A percentile compares a stretch with the other conserved stretches of the same genome.
Evolutionary conservation across 2,888 invertebrate genomes (phyloP).

Genomic region (Dicyrtomina minuta): DNA sequence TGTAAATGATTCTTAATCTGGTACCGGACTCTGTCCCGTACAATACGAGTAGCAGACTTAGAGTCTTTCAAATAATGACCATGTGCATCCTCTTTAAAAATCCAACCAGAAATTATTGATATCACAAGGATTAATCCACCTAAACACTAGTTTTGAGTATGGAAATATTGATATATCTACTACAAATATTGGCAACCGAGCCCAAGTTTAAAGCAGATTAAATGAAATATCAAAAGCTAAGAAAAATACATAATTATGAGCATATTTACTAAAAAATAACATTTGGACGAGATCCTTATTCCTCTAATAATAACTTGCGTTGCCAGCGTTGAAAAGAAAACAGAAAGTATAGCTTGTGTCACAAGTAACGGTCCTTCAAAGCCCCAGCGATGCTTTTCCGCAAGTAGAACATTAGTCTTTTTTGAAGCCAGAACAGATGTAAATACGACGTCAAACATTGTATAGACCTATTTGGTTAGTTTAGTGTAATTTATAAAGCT

Average conservation of each 20-base stretch:
- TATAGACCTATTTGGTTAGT: slow-evolving; percentile 1
- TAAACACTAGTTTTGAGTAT: slow-evolving; percentile 2
- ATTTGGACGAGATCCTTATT: neutral
- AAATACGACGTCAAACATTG: slow-evolving; percentile 8
- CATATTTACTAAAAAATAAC: slow-evolving; percentile 14
- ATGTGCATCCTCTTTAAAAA: slow-evolving; percentile 17
- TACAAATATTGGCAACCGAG: too few species aligned
- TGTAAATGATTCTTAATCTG: neutral
- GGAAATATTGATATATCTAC: too few species aligned
- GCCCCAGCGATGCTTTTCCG: slow-evolving; percentile 7
- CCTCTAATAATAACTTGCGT: slow-evolving; percentile 11
- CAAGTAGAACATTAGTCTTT: neutral
- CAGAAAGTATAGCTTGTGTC: neutral
- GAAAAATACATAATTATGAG: too few species aligned
- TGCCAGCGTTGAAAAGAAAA: neutral
- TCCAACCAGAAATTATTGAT: slow-evolving; percentile 20
- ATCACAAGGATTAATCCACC: slow-evolving; percentile 16
- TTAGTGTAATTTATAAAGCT: too few species aligned
- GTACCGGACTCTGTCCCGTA: neutral
- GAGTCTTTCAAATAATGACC: slow-evolving; percentile 3
- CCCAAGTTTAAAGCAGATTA: too few species aligned
- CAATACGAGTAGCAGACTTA: neutral
- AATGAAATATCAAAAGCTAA: too few species aligned
- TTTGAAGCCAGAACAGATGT: neutral
- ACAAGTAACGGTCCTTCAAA: slow-evolving; percentile 4